A percentile compares a stretch with the other conserved stretches of the same genome.
Evolutionary conservation across 2,113 vertebrate genomes (phyloP).

Genomic region (Epinephelus lanceolatus): DNA sequence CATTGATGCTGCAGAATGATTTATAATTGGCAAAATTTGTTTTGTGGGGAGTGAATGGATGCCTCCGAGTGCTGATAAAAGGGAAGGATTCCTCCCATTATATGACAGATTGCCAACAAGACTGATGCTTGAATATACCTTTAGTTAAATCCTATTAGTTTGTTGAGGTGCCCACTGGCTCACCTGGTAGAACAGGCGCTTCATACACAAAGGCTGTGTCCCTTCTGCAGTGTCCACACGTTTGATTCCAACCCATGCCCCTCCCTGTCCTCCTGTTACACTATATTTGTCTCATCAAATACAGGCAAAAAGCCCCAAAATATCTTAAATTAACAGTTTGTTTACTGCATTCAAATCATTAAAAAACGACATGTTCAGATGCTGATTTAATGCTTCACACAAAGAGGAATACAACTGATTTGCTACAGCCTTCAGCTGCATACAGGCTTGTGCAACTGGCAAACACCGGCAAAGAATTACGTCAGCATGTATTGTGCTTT

Average conservation of each 20-base stretch:
- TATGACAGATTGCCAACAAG: neutral
- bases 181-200: too few species aligned
- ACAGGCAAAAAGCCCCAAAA: too few species aligned
- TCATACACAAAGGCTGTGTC: too few species aligned
- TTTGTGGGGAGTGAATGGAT: constrained; percentile 2
- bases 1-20: neutral
- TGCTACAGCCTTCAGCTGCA: neutral
- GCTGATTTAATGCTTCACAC: neutral
- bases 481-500: constrained; percentile 42
- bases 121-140: neutral
- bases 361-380: neutral
- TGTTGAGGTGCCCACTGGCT: too few species aligned
- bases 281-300: too few species aligned
- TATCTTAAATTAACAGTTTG: neutral
- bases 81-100: neutral
- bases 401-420: neutral
- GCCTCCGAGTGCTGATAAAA: neutral
- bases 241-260: too few species aligned
- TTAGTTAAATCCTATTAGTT: neutral
- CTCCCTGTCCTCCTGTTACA: too few species aligned
- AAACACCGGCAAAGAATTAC: constrained; percentile 2
- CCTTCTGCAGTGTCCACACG: too few species aligned
- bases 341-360: neutral
- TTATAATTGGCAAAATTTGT: constrained; percentile 26
- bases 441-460: neutral